A percentile compares a stretch with the other conserved stretches of the same genome.
Evolutionary conservation across 2,113 vertebrate species (phyloP).

Genomic region (Mormoops blainvillei): DNA sequence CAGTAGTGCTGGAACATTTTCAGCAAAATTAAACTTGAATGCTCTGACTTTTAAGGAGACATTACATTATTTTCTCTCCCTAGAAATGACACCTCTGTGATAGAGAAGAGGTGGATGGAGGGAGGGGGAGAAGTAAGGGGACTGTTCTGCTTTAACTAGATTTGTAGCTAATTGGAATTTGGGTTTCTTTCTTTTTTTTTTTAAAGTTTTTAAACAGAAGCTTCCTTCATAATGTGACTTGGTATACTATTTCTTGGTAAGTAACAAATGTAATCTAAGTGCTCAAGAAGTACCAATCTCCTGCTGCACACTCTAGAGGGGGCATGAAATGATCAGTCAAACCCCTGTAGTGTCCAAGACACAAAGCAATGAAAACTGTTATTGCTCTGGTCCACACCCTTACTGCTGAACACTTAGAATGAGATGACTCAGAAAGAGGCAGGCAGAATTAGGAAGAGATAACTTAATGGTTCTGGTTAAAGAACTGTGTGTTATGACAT

Average conservation of each 20-base stretch:
- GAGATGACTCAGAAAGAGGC: neutral
- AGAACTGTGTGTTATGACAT: neutral
- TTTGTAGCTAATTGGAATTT: neutral
- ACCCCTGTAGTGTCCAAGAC: neutral
- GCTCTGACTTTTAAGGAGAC: neutral
- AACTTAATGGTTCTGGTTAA: neutral
- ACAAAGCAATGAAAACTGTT: neutral
- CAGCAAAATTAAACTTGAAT: neutral
- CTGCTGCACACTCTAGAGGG: neutral
- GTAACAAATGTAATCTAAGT: neutral
- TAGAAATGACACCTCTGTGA: neutral
- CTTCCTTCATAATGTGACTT: neutral
- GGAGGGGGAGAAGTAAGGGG: too few relatives aligned
- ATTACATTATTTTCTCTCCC: neutral
- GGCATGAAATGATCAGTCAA: accelerated
- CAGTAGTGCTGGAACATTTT: neutral
- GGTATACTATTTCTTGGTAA: neutral
- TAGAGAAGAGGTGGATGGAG: neutral
- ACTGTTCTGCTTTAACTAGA: neutral
- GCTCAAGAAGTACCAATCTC: neutral
- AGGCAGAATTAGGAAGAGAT: neutral
- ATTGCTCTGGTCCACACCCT: neutral
- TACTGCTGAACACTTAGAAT: neutral
- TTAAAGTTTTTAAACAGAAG: neutral
- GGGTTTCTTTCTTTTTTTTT: neutral